Evolutionary conservation across 2,888 invertebrate species (phyloP), one percentile per base, ranked within the genome.

Genomic region (Caenorhabditis sp.): DNA sequence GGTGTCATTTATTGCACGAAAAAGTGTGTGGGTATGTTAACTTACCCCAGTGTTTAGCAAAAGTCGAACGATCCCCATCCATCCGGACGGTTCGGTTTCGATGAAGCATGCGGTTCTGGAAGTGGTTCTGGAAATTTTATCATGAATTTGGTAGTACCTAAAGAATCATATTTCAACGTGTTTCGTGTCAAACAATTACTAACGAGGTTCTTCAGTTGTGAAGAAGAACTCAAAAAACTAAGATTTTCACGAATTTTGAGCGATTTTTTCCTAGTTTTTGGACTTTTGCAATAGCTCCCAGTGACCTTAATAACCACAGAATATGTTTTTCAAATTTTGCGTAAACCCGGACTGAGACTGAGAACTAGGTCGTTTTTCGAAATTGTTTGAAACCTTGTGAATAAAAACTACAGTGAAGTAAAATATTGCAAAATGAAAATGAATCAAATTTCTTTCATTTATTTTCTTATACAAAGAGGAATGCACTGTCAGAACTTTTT

Each of bases 1-100:
- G 44, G 19, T 26, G 63, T 66, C 49, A 66, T 66, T 66, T 66
- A 66, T 66, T 66, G 54, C 64, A 59, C 56, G 49, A 58, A 61
- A 41, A 66, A 35, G 38, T 10, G 38, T 12, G 19, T 22, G 44
- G 14, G 14, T 44, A 22, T 31, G 68, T 47, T 41, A 26, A 61
- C 83, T 72, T 38, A 79, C 76, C 72, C 83, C 83, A 83, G 49
- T 79, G 79, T 26, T 79, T 83, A 14, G 74, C 73, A 74, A 83
- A 83, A 28, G 69, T 38, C 19, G 51, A 51, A 49, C 83, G 49
- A 56, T 79, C 83, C 6, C 83, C 83, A 54, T 83, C 83, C 61
- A 83, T 31, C 14, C 83, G 73, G 26, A 83, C 70, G 19, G 75
- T 82, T 56, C 61, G 58, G 56, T 82, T 82, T 8, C 81, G 56